A percentile compares a stretch with the other conserved stretches of the same genome.
phyloP scores from a whole-genome alignment of 2,888 invertebrate species.

The Cataglyphis livida region DNA sequence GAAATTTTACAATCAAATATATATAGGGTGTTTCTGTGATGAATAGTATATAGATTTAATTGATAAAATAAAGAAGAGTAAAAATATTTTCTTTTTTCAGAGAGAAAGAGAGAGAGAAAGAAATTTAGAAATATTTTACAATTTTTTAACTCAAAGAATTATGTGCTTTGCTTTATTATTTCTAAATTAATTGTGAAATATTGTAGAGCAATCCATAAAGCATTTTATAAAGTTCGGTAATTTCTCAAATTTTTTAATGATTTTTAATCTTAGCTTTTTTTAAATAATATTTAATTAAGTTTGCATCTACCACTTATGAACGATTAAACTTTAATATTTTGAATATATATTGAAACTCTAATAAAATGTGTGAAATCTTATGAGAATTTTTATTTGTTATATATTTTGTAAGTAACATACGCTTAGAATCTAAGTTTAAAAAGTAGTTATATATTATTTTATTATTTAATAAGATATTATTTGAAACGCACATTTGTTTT shows the following conservation, averaged over 20 bases:
- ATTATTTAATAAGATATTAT: background rate
- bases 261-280: background rate
- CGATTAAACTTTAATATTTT: background rate
- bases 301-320: background rate
- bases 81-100: background rate
- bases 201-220: slow-evolving; percentile 30
- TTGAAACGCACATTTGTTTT: background rate
- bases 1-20: slow-evolving; percentile 46
- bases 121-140: background rate
- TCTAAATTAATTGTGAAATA: slow-evolving; percentile 26
- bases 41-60: slow-evolving; percentile 9
- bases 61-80: background rate
- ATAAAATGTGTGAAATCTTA: background rate
- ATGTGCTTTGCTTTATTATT: slow-evolving; percentile 26
- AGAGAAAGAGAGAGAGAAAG: background rate
- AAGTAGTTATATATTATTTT: background rate
- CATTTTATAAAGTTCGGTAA: background rate
- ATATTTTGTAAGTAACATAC: background rate
- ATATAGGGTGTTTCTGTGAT: slow-evolving; percentile 22
- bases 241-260: background rate
- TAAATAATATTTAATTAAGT: background rate
- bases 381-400: background rate
- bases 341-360: background rate
- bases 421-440: background rate
- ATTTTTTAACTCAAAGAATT: slow-evolving; percentile 33